Conservation (phyloP, 2,888 invertebrate genomes). For the Galerucella calmariensis region DNA sequence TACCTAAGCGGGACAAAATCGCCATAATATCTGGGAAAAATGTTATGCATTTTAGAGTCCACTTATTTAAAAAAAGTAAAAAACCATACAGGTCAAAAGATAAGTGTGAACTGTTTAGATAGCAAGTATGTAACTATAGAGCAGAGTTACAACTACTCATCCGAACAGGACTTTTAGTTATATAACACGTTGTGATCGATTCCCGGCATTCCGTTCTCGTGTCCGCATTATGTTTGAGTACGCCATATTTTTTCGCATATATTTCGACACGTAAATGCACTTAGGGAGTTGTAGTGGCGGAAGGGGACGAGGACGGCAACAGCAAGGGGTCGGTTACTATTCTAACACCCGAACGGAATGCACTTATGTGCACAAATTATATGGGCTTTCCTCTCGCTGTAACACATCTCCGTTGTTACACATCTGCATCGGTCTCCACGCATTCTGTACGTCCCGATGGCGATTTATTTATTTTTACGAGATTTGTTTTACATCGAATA, state of each 20-base stretch:
- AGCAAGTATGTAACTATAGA: not conserved
- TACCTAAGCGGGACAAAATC: too few species aligned
- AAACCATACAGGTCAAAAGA: not conserved
- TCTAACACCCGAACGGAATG: conserved; percentile 63
- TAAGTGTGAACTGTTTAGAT: not conserved
- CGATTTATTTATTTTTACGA: conserved; percentile 1
- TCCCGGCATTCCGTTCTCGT: conserved; percentile 56
- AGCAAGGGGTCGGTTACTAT: conserved; percentile 46
- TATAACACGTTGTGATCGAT: conserved; percentile 59
- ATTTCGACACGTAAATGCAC: conserved; percentile 65
- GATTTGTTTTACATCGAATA: not conserved
- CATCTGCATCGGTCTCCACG: conserved; percentile 54
- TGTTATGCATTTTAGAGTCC: not conserved
- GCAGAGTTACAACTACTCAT: conserved; percentile 38
- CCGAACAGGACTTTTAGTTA: conserved; percentile 42
- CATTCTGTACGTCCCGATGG: conserved; percentile 33
- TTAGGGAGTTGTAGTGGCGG: conserved; percentile 58
- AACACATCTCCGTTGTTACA: conserved; percentile 11
- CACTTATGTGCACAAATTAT: conserved; percentile 57
- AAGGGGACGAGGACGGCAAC: conserved; percentile 51
- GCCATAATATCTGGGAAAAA: too few species aligned
- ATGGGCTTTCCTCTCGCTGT: conserved; percentile 20
- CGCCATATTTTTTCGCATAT: conserved; percentile 63
- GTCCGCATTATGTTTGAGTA: conserved; percentile 63
- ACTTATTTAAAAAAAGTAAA: not conserved